phyloP scores from a whole-genome alignment of 64 coral and sea anemone species.

The Pocillopora verrucosa region DNA sequence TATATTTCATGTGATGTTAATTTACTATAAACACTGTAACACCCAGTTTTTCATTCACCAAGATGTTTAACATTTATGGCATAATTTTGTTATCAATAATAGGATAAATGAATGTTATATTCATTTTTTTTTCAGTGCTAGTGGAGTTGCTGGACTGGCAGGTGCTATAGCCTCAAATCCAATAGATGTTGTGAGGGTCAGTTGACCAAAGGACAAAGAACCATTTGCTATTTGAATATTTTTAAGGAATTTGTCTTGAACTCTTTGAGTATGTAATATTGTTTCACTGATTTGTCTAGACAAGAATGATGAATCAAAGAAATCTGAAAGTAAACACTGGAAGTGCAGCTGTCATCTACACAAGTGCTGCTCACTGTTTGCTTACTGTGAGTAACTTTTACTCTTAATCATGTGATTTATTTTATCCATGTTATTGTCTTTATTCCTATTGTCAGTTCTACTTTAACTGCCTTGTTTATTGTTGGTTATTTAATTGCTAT shows the following conservation, averaged over 20 bases:
- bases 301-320: constrained; percentile 97
- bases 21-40: no score
- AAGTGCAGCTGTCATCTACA: constrained; percentile 66
- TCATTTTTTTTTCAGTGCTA: constrained; percentile 63
- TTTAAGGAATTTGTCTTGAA: no score
- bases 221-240: no score
- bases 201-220: background rate
- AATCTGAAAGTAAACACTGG: constrained; percentile 81
- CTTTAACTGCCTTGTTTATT: no score
- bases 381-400: constrained; percentile 62
- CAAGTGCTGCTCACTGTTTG: constrained; percentile 84
- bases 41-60: no score
- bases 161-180: constrained; percentile 98
- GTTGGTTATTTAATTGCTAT: no score
- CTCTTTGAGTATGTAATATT: no score
- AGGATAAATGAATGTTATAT: background rate
- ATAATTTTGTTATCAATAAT: no score
- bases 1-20: no score
- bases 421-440: background rate
- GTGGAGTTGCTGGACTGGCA: constrained; percentile 88
- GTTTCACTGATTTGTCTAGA: constrained; percentile 37
- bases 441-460: no score
- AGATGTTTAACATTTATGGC: no score
- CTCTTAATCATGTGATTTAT: background rate
- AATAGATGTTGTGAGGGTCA: constrained; percentile 97